These are phyloP conservation scores for Pseudonaja textilis DNA, from an alignment of 2,113 vertebrate species.

Conservation along the genomic window DNA sequence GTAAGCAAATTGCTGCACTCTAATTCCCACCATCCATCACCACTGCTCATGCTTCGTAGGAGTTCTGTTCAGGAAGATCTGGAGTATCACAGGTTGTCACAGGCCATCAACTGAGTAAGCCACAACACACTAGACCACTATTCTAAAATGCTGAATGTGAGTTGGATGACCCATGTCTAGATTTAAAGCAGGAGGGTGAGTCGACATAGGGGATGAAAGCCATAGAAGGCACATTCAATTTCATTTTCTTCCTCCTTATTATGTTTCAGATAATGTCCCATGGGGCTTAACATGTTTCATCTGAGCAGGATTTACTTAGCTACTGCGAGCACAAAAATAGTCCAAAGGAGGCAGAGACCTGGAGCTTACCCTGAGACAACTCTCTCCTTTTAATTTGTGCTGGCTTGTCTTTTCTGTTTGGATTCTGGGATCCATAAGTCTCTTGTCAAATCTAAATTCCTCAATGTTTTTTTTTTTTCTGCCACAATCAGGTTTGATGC, in stretches of 20 bases:
- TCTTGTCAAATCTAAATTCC: neutral
- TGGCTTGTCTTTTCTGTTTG: neutral
- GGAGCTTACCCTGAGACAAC: neutral
- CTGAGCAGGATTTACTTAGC: slow-evolving; percentile 12
- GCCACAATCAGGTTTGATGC: neutral
- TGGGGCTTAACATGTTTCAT: slow-evolving; percentile 35
- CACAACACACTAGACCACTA: neutral
- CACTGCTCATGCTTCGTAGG: neutral
- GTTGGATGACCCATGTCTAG: neutral
- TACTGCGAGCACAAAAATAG: slow-evolving; percentile 2
- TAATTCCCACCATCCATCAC: neutral
- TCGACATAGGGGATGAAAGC: neutral
- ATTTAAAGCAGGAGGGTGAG: neutral
- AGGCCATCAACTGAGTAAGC: neutral
- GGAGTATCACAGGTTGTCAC: neutral
- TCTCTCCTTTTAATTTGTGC: neutral
- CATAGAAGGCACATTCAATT: neutral
- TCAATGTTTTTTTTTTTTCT: slow-evolving; percentile 13
- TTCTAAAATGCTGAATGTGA: neutral
- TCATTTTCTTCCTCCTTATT: neutral
- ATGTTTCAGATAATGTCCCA: neutral
- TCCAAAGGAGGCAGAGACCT: slow-evolving; percentile 10
- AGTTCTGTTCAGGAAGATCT: neutral
- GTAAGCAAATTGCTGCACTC: neutral
- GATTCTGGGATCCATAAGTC: neutral